Base-by-base conservation (phyloP, 2,888 invertebrate species). In the Leptopilina syphax region DNA sequence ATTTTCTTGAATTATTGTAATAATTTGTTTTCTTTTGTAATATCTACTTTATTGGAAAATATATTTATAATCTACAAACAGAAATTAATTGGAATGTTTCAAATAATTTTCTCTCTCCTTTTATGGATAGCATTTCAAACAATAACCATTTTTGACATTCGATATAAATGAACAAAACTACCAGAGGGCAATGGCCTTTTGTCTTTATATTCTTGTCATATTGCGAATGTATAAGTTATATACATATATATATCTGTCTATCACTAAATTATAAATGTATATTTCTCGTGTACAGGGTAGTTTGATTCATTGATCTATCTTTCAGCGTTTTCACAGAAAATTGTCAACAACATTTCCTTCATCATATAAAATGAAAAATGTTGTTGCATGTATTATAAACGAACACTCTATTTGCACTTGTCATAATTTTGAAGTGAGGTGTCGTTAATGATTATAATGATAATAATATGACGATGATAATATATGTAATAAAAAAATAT, bases 251-350 rank as follows among this genome's bases (percentile, higher is more conserved):
- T 27, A 54, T 63, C 18, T 24, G 24, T 18, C 63, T 63, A 63
- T 63, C 27, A 57, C n/a, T 57, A 73, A 73, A 57, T 73, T 73
- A 13, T 27, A 13, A 27, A 54, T 24, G 27, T 24, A 3, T 18
- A 65, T 24, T 65, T 65, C 65, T 34, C 65, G 41, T 50, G 12
- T 50, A 34, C 10, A 57, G 8, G n/a, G n/a, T 34, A 73, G 24
- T 27, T n/a, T 73, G 34, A 73, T 73, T n/a, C 57, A 54, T n/a
- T 73, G 34, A 73, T 73, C 34, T 34, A 54, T 34, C 57, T 73
- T 57, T 57, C 57, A n/a, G 34, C 54, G 57, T 13, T 34, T 57
- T 73, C 57, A 57, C 34, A n/a, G 57, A 73, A 57, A 73, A 57
- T 10, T 34, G 4, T 54, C 27, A 73, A 73, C 54, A 57, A 57